Conservation (phyloP, 2,797 vertebrate genomes). For the Typhlichthys eigenmanni region DNA sequence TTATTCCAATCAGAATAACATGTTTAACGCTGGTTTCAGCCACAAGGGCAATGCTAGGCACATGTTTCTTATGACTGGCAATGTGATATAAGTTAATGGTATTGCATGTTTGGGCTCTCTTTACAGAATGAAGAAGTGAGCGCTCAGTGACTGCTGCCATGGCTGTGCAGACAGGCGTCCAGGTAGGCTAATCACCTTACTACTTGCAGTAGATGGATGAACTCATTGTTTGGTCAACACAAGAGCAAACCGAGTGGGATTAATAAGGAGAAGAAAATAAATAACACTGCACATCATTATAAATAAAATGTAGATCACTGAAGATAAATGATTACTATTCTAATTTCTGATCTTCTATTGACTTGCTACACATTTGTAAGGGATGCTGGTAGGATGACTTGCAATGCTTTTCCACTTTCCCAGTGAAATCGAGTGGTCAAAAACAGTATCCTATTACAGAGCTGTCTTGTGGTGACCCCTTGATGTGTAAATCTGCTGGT, state of each 20-base stretch:
- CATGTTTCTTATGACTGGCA: too few species aligned
- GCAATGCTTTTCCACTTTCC: conserved; percentile 35
- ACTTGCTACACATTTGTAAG: too few species aligned
- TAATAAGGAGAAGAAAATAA: background rate
- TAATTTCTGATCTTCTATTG: too few species aligned
- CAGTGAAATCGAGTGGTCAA: conserved; percentile 44
- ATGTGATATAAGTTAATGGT: background rate
- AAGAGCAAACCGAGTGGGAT: background rate
- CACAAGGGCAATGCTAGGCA: too few species aligned
- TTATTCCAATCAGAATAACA: too few species aligned
- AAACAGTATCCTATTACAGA: conserved; percentile 52
- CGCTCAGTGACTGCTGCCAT: conserved; percentile 53
- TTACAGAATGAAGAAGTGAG: conserved; percentile 77
- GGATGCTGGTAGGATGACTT: conserved; percentile 40
- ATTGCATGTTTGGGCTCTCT: background rate
- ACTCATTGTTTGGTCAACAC: background rate
- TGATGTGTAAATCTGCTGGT: conserved; percentile 4
- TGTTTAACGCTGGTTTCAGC: too few species aligned
- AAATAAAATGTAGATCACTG: too few species aligned
- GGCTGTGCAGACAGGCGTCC: conserved; percentile 79
- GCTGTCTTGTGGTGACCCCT: conserved; percentile 34
- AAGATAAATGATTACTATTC: too few species aligned
- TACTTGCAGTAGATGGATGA: background rate
- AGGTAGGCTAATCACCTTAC: conserved; percentile 60
- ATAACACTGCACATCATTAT: too few species aligned